phyloP scores from a whole-genome alignment of 2,797 vertebrate genomes.

The Coreius guichenoti region DNA sequence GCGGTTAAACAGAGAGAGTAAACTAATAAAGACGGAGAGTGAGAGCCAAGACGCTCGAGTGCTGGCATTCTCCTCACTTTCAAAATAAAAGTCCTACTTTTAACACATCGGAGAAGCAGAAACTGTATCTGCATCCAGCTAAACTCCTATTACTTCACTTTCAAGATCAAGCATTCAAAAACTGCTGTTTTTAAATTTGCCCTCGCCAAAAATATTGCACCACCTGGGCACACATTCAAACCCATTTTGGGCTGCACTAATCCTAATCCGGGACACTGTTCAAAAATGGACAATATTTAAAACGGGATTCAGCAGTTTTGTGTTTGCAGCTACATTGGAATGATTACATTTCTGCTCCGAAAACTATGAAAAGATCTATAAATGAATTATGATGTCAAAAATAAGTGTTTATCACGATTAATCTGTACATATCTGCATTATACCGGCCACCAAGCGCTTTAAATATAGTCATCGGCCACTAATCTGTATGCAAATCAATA shows the following conservation, averaged over 20 bases:
- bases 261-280: background rate
- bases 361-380: background rate
- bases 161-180: background rate
- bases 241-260: background rate
- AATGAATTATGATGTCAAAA: background rate
- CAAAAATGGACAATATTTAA: background rate
- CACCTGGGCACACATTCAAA: background rate
- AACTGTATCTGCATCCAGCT: background rate
- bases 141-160: background rate
- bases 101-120: background rate
- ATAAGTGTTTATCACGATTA: background rate
- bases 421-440: no score
- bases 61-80: background rate
- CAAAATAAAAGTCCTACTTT: background rate
- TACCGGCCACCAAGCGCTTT: no score
- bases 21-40: background rate
- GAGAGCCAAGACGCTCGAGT: no score
- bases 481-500: no score
- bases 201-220: background rate
- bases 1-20: background rate
- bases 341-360: background rate
- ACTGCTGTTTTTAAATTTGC: background rate
- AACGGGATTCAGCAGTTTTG: background rate
- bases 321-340: background rate
- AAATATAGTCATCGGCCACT: no score